Percentiles rank a stretch among this genome's conserved stretches.
These are phyloP conservation scores for Tragelaphus imberbis DNA, from an alignment of 2,113 vertebrate species.

Conservation along the genomic window DNA sequence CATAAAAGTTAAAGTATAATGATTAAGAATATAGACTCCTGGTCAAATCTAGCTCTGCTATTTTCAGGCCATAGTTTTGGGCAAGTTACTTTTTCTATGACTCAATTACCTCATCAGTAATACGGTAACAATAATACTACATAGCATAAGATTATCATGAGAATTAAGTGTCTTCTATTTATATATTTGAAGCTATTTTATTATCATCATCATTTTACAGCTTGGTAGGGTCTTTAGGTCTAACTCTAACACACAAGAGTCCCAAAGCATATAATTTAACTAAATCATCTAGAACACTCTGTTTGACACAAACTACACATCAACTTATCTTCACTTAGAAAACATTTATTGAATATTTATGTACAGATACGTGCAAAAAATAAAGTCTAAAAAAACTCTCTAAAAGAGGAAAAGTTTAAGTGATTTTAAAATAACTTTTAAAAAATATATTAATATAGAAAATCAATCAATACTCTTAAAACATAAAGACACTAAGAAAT, in stretches of 20 bases:
- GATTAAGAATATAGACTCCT: not conserved
- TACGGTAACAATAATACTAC: not conserved
- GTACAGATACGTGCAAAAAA: not conserved
- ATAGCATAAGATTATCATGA: not conserved
- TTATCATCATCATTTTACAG: not conserved
- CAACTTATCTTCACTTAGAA: slow-evolving; percentile 30
- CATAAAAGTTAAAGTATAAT: slow-evolving; percentile 21
- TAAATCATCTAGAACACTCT: not conserved
- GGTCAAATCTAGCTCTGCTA: not conserved
- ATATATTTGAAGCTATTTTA: not conserved
- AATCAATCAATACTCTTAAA: slow-evolving; percentile 26
- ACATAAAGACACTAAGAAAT: not conserved
- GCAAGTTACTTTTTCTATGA: not conserved
- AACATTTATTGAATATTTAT: slow-evolving; percentile 17
- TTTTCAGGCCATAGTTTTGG: not conserved
- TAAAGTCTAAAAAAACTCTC: not conserved
- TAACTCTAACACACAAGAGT: not conserved
- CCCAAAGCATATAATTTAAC: slow-evolving; percentile 19
- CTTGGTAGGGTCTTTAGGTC: not conserved
- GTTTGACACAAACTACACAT: not conserved
- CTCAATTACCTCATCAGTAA: not conserved
- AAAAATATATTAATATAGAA: slow-evolving; percentile 4
- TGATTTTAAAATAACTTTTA: not conserved
- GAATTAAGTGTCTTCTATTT: not conserved
- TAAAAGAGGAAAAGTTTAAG: not conserved